phyloP scores from a whole-genome alignment of 2,888 invertebrate genomes.

The Scaptomyza tumidula region DNA sequence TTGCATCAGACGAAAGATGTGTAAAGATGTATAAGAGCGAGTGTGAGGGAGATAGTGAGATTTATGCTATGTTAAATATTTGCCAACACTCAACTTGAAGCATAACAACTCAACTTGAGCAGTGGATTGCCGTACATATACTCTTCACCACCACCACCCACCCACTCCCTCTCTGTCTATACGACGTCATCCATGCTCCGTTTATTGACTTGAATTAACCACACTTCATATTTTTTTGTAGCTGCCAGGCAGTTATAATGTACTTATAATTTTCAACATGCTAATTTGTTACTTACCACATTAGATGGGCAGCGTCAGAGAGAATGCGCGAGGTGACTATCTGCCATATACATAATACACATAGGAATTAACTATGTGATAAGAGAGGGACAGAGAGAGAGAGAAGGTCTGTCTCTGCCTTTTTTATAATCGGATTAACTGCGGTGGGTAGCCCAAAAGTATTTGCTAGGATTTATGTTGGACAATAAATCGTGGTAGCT shows the following conservation, averaged over 20 bases:
- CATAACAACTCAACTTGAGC: constrained; percentile 81
- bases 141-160: not conserved
- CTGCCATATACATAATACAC: constrained; percentile 25
- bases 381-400: not conserved
- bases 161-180: constrained; percentile 1
- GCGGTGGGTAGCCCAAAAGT: constrained; percentile 77
- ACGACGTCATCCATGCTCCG: constrained; percentile 20
- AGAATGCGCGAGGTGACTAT: constrained; percentile 25
- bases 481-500: constrained; percentile 69
- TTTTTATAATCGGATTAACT: constrained; percentile 81
- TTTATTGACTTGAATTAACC: constrained; percentile 58
- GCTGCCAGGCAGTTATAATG: constrained; percentile 45
- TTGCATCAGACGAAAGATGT: constrained; percentile 11
- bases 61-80: constrained; percentile 76
- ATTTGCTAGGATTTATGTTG: constrained; percentile 73
- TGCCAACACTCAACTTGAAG: constrained; percentile 79
- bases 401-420: constrained; percentile 29
- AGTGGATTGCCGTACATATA: constrained; percentile 61
- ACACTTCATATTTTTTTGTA: constrained; percentile 44
- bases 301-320: constrained; percentile 43
- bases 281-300: constrained; percentile 53
- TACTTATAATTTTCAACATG: constrained; percentile 63
- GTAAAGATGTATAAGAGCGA: constrained; percentile 20
- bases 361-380: constrained; percentile 46
- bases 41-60: constrained; percentile 43